Base-by-base conservation (phyloP, 1,140 invertebrate species). In the Mya arenaria region DNA sequence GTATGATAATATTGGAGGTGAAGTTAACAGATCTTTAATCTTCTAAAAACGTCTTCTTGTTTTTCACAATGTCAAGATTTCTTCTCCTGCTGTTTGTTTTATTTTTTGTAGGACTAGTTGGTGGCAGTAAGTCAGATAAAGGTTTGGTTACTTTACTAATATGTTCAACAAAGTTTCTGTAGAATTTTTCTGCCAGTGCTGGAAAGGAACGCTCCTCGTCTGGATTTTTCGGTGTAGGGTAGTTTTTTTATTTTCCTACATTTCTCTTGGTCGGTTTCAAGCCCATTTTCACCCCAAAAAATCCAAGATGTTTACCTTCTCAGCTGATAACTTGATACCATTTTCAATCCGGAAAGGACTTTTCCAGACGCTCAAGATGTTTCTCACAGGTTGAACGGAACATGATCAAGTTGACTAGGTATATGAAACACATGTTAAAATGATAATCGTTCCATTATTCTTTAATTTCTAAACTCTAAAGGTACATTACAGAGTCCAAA, bases 131-230 rank as follows among this genome's bases (percentile, higher is more conserved):
- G n/a, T 58, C 25, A 78, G 88, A 75, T 34, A 94, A 82, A 41
- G 90, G 85, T 48, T 77, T 83, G 6, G 92, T 90, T 13, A 89
- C 62, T 83, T 89, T 71, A 19, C 92, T 81, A 78, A 83, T 80
- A 34, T 71, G 23, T 44, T 84, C n/a, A n/a, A n/a, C n/a, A n/a
- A n/a, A n/a, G n/a, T n/a, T n/a, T n/a, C n/a, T n/a, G n/a, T n/a
- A n/a, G 89, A n/a, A n/a, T n/a, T 30, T 93, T n/a, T n/a, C n/a
- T n/a, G n/a, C n/a, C n/a, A n/a, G n/a, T n/a, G n/a, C n/a, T n/a
- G n/a, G n/a, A n/a, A n/a, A n/a, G n/a, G n/a, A n/a, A n/a, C n/a
- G n/a, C n/a, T n/a, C n/a, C n/a, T n/a, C n/a, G n/a, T n/a, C n/a
- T n/a, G n/a, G n/a, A n/a, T n/a, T n/a, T n/a, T n/a, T n/a, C n/a